phyloP scores from a whole-genome alignment of 2,113 vertebrate species.

The Solea senegalensis region DNA sequence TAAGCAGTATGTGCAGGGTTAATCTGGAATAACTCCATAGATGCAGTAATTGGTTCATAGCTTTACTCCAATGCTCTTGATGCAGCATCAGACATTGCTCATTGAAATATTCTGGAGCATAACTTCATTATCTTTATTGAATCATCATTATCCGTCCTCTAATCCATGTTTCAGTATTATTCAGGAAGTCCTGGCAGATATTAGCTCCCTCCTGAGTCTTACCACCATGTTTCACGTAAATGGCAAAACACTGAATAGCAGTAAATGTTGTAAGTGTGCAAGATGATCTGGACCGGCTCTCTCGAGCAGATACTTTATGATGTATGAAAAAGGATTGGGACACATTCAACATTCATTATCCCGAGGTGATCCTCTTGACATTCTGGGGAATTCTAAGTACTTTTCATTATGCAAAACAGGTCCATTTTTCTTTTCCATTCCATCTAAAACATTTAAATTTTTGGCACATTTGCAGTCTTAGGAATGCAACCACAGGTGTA shows the following conservation, averaged over 20 bases:
- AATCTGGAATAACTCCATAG: slow-evolving; percentile 10
- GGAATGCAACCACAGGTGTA: neutral
- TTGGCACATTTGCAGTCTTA: neutral
- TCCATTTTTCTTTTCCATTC: neutral
- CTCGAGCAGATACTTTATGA: neutral
- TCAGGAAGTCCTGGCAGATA: neutral
- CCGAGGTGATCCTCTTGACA: neutral
- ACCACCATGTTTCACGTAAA: neutral
- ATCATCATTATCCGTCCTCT: neutral
- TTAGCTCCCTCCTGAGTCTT: neutral
- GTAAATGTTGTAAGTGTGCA: neutral
- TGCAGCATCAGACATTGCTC: neutral
- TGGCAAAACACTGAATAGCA: neutral
- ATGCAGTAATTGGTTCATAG: neutral
- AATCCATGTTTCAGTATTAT: neutral
- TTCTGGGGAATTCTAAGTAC: neutral
- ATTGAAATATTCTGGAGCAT: neutral
- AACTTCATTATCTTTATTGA: neutral
- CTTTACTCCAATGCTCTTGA: no score
- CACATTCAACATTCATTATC: neutral
- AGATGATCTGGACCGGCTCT: neutral
- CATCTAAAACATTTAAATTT: neutral
- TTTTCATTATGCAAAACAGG: neutral
- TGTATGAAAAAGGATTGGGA: neutral
- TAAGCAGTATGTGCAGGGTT: slow-evolving; percentile 12